Percentiles rank a stretch among this genome's conserved stretches.
These are phyloP conservation scores for Spodoptera picta DNA, from an alignment of 2,888 invertebrate species.

Conservation along the genomic window DNA sequence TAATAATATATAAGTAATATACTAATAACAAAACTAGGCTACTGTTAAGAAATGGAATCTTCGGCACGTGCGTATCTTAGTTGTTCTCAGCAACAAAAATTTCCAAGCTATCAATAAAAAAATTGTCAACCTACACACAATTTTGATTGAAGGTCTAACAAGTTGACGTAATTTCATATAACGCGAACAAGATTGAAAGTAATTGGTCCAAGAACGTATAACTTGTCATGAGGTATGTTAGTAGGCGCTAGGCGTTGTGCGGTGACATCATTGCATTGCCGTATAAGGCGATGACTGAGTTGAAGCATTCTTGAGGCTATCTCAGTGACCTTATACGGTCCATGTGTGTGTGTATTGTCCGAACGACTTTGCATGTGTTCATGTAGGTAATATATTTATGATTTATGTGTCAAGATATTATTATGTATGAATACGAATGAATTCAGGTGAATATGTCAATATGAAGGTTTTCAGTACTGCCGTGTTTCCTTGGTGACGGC, in stretches of 20 bases:
- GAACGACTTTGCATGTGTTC: constrained; percentile 4
- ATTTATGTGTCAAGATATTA: no score
- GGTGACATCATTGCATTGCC: constrained; percentile 63
- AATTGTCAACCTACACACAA: constrained; percentile 50
- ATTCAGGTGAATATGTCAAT: no score
- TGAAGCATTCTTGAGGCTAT: constrained; percentile 35
- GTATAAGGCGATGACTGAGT: constrained; percentile 56
- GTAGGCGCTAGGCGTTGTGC: constrained; percentile 26
- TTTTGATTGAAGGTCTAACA: constrained; percentile 38
- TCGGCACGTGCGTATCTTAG: no score
- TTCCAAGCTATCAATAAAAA: background rate
- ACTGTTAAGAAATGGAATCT: no score
- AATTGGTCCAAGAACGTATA: constrained; percentile 52
- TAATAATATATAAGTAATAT: no score
- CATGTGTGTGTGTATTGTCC: constrained; percentile 16
- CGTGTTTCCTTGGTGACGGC: no score
- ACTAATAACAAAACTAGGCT: no score
- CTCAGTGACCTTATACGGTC: constrained; percentile 46
- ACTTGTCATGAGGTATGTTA: constrained; percentile 40
- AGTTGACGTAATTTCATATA: constrained; percentile 50
- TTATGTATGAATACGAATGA: no score
- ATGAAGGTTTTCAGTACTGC: no score
- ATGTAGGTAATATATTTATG: background rate
- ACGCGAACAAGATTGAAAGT: constrained; percentile 49
- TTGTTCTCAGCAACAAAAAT: no score